Conservation (phyloP, 2,797 vertebrate genomes). For the Mormyrops boulengeri region DNA sequence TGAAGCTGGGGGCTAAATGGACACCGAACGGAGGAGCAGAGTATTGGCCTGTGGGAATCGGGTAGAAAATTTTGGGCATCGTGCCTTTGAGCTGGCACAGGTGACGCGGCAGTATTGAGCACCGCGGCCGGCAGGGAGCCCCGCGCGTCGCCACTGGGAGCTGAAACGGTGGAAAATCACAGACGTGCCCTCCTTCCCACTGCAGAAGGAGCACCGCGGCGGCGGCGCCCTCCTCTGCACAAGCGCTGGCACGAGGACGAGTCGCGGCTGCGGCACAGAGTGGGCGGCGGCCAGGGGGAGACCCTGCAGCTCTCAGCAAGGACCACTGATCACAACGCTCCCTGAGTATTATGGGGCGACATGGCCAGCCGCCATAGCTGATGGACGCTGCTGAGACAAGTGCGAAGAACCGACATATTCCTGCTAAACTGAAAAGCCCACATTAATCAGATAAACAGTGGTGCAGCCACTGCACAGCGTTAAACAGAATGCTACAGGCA, state of each 20-base stretch:
- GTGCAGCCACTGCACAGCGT: background rate
- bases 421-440: background rate
- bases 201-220: background rate
- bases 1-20: background rate
- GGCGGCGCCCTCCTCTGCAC: background rate
- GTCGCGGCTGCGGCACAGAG: background rate
- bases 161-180: background rate
- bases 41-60: background rate
- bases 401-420: background rate
- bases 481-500: background rate
- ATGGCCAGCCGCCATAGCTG: background rate
- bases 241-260: background rate
- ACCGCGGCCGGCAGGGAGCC: background rate
- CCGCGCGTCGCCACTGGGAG: background rate
- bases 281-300: background rate
- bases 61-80: background rate
- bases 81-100: background rate
- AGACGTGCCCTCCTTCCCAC: background rate
- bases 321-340: background rate
- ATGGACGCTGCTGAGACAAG: background rate
- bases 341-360: background rate
- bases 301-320: background rate
- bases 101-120: background rate
- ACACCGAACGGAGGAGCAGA: background rate
- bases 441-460: background rate